These are phyloP conservation scores for Sepiola atlantica DNA, from an alignment of 2,888 invertebrate species.

Conservation along the genomic window DNA sequence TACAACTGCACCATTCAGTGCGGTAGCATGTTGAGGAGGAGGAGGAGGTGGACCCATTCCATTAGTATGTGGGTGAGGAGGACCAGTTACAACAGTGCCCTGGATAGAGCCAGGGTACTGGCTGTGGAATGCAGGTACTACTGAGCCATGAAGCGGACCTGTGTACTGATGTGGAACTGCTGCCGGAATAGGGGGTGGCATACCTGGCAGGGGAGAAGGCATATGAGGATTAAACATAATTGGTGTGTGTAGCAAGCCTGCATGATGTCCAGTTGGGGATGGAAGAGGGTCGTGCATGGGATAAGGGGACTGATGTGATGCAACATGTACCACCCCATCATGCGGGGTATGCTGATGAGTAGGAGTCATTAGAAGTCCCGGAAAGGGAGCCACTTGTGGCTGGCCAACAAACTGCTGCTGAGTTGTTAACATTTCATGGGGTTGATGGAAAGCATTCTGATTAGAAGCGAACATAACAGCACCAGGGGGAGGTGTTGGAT, in stretches of 20 bases:
- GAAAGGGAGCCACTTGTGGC: neutral
- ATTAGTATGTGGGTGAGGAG: neutral
- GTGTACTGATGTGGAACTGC: neutral
- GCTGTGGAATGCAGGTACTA: neutral
- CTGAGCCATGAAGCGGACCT: neutral
- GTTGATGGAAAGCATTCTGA: neutral
- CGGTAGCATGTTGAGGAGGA: neutral
- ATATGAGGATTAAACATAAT: neutral
- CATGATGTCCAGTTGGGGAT: neutral
- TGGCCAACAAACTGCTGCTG: neutral
- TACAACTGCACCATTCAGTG: neutral
- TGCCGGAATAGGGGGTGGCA: neutral
- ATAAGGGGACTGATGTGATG: neutral
- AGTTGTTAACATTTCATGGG: neutral
- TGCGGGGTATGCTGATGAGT: neutral
- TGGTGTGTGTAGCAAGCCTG: neutral
- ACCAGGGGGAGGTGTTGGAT: neutral
- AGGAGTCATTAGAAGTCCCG: neutral
- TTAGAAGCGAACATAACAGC: neutral
- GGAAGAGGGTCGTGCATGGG: neutral
- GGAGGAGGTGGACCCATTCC: neutral
- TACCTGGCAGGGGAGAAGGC: neutral
- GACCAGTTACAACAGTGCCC: neutral
- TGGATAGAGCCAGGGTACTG: neutral
- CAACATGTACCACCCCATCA: neutral